These are phyloP conservation scores for Lacerta viridis DNA, from an alignment of 2,797 vertebrate genomes.

Conservation along the genomic window DNA sequence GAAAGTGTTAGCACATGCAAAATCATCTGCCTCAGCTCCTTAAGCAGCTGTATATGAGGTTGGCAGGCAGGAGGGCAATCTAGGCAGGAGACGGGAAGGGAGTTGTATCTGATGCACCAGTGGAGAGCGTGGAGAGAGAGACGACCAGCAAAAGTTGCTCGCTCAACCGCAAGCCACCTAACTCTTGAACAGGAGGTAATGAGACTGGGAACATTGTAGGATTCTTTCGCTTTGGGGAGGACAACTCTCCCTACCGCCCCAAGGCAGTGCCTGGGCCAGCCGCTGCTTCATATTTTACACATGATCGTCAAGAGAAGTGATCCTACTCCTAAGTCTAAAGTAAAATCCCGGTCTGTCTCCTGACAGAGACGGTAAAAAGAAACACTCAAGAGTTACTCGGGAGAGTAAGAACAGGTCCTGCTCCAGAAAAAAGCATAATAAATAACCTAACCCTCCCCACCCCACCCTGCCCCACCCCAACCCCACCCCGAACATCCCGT, in stretches of 20 bases:
- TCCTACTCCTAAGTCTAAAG: not conserved
- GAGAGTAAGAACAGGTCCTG: slow-evolving; percentile 17
- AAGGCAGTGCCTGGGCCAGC: not conserved
- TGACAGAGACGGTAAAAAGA: not conserved
- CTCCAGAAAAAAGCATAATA: slow-evolving; percentile 31
- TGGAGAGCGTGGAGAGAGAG: not conserved
- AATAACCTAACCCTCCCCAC: slow-evolving; percentile 27
- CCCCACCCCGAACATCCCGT: not conserved
- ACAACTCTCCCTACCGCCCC: not conserved
- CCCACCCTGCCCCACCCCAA: not conserved
- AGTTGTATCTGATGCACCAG: too few relatives aligned
- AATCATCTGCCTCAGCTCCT: not conserved
- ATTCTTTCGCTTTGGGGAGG: not conserved
- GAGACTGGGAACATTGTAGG: not conserved
- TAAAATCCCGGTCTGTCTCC: not conserved
- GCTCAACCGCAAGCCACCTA: not conserved
- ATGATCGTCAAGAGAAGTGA: not conserved
- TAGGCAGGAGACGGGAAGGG: not conserved
- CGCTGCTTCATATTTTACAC: accelerated
- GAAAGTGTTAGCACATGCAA: too few relatives aligned
- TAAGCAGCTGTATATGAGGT: not conserved
- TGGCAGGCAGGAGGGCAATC: not conserved
- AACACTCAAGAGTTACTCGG: slow-evolving; percentile 33
- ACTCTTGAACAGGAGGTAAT: not conserved
- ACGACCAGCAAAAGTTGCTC: not conserved